Evolutionary conservation across 2,113 vertebrate species (phyloP).

Genomic region (Telmatochromis sp.): DNA sequence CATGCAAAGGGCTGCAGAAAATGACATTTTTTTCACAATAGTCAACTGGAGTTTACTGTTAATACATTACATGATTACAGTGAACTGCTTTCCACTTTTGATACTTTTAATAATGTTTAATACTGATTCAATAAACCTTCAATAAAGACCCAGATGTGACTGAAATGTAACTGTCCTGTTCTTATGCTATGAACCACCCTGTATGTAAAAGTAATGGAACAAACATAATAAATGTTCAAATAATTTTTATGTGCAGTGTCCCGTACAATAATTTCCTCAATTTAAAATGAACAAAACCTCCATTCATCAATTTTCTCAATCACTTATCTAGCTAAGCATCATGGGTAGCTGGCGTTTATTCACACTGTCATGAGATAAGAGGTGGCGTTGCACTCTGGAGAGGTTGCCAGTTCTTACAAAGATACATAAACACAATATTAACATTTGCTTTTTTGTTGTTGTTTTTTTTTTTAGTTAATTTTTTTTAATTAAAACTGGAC

Average conservation of each 20-base stretch:
- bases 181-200: not conserved
- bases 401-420: not conserved
- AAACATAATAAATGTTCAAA: not conserved
- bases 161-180: not conserved
- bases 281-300: not conserved
- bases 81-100: not conserved
- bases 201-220: not conserved
- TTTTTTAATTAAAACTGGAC: not conserved
- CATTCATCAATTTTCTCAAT: not conserved
- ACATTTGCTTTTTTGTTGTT: not conserved
- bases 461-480: not conserved
- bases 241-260: not conserved
- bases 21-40: not conserved
- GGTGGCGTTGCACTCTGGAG: not conserved
- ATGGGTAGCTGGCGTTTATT: not conserved
- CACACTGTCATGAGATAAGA: too few species aligned
- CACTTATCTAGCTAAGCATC: not conserved
- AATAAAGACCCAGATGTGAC: not conserved
- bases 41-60: not conserved
- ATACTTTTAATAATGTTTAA: not conserved
- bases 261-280: not conserved
- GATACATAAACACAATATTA: not conserved
- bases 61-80: not conserved
- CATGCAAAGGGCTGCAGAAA: not conserved
- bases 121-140: not conserved